These are phyloP conservation scores for Moxostoma hubbsi DNA, from an alignment of 2,797 vertebrate genomes.

Conservation along the genomic window DNA sequence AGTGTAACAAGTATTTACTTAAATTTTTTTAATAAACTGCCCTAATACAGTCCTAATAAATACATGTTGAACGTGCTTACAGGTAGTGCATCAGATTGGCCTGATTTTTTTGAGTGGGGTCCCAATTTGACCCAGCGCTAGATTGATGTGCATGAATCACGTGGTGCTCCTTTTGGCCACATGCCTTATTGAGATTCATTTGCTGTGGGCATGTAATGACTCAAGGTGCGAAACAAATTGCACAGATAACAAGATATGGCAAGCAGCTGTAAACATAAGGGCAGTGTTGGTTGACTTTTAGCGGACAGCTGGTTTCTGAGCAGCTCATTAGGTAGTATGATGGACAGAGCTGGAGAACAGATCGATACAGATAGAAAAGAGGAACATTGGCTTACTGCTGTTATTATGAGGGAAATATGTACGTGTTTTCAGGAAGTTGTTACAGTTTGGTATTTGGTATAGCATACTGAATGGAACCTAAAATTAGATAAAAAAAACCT, in stretches of 20 bases:
- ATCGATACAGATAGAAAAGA: conserved; percentile 1
- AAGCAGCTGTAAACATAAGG: conserved; percentile 16
- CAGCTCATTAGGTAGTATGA: conserved; percentile 20
- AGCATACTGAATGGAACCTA: neutral
- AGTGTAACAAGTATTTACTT: too few relatives aligned
- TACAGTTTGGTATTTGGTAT: neutral
- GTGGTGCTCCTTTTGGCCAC: neutral
- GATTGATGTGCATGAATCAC: neutral
- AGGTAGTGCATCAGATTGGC: neutral
- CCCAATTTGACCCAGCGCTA: neutral
- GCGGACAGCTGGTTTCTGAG: neutral
- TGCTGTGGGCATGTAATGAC: neutral
- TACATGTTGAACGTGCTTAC: neutral
- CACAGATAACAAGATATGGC: neutral
- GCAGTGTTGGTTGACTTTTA: conserved; percentile 16
- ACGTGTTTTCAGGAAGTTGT: conserved; percentile 12
- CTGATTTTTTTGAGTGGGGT: neutral
- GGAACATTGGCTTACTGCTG: neutral
- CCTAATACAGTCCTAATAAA: neutral
- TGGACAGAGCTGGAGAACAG: neutral
- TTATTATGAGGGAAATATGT: neutral
- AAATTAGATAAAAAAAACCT: neutral
- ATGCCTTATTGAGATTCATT: neutral
- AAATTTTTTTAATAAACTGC: too few relatives aligned
- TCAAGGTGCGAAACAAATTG: neutral